Conservation (phyloP, 2,888 invertebrate species). For the Tenodera sinensis region DNA sequence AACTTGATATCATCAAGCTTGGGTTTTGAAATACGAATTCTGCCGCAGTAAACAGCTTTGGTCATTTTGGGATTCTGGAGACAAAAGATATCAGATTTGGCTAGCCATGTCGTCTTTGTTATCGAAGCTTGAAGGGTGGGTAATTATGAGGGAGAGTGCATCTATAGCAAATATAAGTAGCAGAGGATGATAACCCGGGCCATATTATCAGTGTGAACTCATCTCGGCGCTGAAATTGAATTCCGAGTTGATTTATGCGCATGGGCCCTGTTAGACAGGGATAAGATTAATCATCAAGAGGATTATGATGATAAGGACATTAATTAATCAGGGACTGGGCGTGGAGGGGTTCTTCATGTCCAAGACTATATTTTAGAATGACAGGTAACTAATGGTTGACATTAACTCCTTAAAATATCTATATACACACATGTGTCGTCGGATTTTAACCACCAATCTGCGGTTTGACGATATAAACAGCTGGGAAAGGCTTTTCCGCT, state of each 20-base stretch:
- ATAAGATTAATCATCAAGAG: neutral
- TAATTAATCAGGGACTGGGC: neutral
- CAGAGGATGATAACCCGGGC: neutral
- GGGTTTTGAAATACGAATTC: no score
- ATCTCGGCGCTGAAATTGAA: neutral
- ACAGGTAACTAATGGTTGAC: neutral
- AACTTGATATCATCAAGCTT: no score
- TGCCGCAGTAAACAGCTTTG: no score
- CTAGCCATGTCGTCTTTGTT: neutral
- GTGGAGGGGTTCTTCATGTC: neutral
- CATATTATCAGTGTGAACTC: neutral
- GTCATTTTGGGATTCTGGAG: neutral
- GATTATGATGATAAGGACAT: neutral
- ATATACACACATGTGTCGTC: neutral
- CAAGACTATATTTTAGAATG: neutral
- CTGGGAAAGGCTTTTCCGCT: no score
- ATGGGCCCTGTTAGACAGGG: neutral
- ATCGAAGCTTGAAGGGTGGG: neutral
- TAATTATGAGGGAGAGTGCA: neutral
- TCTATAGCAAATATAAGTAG: neutral
- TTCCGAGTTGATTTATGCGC: neutral
- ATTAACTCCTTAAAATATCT: neutral
- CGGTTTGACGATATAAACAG: no score
- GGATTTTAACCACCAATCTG: no score
- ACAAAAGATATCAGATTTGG: neutral